Evolutionary conservation across 2,888 invertebrate species (phyloP).

Genomic region (Hyles lineata): DNA sequence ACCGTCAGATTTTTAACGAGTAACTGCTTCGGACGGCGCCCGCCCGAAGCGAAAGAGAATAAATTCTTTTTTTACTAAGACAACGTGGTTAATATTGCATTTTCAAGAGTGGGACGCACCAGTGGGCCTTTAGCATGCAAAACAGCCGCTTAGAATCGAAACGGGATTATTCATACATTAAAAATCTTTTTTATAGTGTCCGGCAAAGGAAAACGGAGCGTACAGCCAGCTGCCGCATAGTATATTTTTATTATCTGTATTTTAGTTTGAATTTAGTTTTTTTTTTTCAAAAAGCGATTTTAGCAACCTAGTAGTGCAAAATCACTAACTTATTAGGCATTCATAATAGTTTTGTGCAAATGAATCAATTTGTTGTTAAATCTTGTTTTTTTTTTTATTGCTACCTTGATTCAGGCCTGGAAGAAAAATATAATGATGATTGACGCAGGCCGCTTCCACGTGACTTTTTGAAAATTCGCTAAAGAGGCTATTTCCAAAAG

Average conservation of each 20-base stretch:
- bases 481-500: no score
- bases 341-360: no score
- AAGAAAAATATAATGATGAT: no score
- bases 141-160: slow-evolving; percentile 38
- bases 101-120: slow-evolving; percentile 47
- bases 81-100: slow-evolving; percentile 37
- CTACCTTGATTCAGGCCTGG: no score
- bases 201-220: neutral
- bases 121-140: slow-evolving; percentile 43
- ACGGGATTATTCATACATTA: slow-evolving; percentile 21
- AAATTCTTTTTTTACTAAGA: slow-evolving; percentile 2
- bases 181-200: neutral
- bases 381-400: no score
- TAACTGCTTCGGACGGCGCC: slow-evolving; percentile 7
- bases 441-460: no score
- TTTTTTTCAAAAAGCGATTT: no score
- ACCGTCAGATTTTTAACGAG: slow-evolving; percentile 5
- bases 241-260: neutral
- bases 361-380: no score
- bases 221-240: neutral
- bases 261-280: no score
- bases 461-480: no score
- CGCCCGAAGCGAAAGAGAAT: neutral
- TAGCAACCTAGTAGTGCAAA: no score
- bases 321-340: no score